A percentile compares a stretch with the other conserved stretches of the same genome.
Conservation (phyloP, 2,888 invertebrate genomes). For the Acronicta leporina region DNA sequence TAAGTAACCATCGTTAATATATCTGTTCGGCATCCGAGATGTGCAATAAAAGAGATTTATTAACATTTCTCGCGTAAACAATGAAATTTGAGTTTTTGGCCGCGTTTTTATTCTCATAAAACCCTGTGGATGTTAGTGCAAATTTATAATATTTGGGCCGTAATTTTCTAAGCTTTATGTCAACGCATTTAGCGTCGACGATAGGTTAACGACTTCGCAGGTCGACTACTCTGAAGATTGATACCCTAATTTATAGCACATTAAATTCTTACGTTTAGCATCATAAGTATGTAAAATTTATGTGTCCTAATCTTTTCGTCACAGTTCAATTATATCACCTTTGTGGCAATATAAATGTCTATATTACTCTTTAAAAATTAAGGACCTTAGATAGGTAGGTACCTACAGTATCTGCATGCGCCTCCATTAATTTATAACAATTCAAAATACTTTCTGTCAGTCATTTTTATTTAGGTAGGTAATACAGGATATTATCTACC, state of each 20-base stretch:
- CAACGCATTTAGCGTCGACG: conserved; percentile 45
- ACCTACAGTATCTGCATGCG: too few species aligned
- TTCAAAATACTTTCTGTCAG: too few species aligned
- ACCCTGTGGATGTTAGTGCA: conserved; percentile 23
- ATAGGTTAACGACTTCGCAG: conserved; percentile 48
- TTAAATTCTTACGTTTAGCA: conserved; percentile 45
- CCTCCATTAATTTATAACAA: too few species aligned
- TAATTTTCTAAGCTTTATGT: conserved; percentile 46
- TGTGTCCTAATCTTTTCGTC: conserved; percentile 27
- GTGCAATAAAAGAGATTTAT: conserved; percentile 68
- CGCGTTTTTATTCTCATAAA: conserved; percentile 25
- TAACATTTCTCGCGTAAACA: conserved; percentile 46
- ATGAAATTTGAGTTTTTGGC: conserved; percentile 27
- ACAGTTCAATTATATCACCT: conserved; percentile 3
- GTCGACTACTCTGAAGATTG: conserved; percentile 39
- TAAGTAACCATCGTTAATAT: conserved; percentile 57
- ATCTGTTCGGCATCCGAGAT: conserved; percentile 52
- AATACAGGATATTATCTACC: too few species aligned
- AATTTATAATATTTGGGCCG: conserved; percentile 46
- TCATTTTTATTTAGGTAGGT: too few species aligned
- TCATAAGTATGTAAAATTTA: conserved; percentile 46
- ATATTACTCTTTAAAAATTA: conserved; percentile 6
- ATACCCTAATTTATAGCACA: conserved; percentile 45
- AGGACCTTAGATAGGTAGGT: too few species aligned
- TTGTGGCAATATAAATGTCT: conserved; percentile 2